Conservation (phyloP, 2,113 vertebrate species). For the Bos indicus region DNA sequence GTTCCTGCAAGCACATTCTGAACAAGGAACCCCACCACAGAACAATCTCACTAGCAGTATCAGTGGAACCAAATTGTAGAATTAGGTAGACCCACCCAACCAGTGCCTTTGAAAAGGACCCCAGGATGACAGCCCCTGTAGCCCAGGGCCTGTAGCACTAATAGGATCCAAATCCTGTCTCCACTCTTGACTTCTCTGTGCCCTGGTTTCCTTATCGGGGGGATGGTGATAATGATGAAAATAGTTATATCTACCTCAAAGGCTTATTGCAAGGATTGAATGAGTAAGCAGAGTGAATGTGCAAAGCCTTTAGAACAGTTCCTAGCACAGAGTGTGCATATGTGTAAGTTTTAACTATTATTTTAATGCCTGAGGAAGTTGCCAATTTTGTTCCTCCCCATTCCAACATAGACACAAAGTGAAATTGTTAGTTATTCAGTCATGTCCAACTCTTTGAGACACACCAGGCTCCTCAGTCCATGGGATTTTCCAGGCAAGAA, state of each 20-base stretch:
- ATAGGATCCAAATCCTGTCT: neutral
- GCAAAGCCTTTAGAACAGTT: neutral
- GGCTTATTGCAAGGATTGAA: neutral
- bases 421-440: neutral
- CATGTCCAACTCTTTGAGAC: neutral
- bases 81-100: neutral
- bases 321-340: neutral
- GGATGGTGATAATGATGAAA: neutral
- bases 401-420: neutral
- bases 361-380: neutral
- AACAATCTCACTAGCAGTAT: neutral
- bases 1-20: conserved; percentile 61
- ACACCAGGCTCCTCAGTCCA: fast-evolving
- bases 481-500: neutral
- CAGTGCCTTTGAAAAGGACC: neutral
- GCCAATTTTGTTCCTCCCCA: neutral
- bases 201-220: neutral
- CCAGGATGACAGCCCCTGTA: neutral
- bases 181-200: neutral
- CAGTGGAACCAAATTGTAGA: neutral
- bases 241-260: neutral
- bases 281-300: neutral
- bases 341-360: neutral
- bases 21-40: neutral
- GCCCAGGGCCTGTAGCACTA: neutral